Evolutionary conservation across 1,140 invertebrate genomes (phyloP).

Genomic region (Diuraphis noxia): DNA sequence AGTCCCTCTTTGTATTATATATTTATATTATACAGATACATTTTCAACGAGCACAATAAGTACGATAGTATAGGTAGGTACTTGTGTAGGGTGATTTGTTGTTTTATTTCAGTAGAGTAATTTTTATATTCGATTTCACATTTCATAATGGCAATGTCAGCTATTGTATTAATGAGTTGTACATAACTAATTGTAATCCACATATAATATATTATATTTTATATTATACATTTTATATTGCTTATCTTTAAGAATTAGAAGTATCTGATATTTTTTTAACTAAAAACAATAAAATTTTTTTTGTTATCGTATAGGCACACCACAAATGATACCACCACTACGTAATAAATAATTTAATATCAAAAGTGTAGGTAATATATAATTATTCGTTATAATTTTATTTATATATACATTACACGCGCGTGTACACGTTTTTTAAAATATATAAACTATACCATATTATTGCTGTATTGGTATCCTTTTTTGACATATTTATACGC

Average conservation of each 20-base stretch:
- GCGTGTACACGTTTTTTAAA: not conserved
- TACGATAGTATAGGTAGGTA: not conserved
- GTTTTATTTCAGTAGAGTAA: not conserved
- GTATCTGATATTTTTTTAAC: no score
- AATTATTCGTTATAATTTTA: constrained; percentile 20
- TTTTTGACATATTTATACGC: not conserved
- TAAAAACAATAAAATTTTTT: no score
- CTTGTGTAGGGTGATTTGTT: not conserved
- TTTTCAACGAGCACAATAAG: not conserved
- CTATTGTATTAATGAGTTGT: not conserved
- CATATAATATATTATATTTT: not conserved
- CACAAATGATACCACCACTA: not conserved
- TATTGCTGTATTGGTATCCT: not conserved
- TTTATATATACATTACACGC: not conserved
- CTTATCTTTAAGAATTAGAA: no score
- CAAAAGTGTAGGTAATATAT: not conserved
- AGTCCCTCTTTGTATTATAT: not conserved
- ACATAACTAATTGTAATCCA: constrained; percentile 5
- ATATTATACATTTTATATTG: not conserved
- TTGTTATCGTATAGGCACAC: not conserved
- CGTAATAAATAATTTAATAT: constrained; percentile 1
- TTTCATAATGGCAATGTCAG: not conserved
- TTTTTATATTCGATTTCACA: not conserved
- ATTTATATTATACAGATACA: not conserved
- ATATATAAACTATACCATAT: not conserved